Conservation (phyloP, 2,113 vertebrate species). For the Sterna hirundo region DNA sequence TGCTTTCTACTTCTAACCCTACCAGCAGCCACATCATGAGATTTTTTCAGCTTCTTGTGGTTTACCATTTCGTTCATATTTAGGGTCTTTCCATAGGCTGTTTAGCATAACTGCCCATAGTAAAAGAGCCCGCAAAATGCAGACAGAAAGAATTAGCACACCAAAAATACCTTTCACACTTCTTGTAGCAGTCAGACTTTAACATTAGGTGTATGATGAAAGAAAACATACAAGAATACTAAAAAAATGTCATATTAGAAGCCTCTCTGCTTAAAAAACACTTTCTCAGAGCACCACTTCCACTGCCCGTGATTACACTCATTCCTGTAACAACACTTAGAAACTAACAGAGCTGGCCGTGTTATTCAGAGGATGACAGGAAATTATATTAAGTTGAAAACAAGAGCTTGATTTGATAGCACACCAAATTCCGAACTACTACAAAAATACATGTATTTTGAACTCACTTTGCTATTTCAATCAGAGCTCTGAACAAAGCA, state of each 20-base stretch:
- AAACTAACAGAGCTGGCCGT: neutral
- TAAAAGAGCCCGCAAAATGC: neutral
- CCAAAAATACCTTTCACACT: neutral
- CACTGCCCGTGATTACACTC: neutral
- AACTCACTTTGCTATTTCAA: neutral
- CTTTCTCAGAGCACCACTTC: neutral
- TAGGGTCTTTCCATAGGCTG: neutral
- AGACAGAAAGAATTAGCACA: neutral
- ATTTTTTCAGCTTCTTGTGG: constrained; percentile 1
- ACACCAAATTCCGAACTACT: neutral
- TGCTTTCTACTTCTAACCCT: neutral
- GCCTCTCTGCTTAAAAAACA: neutral
- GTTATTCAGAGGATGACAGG: neutral
- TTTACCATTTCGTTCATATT: neutral
- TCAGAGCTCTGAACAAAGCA: neutral
- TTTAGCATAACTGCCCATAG: neutral
- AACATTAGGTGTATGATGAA: neutral
- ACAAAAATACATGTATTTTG: neutral
- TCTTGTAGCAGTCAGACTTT: neutral
- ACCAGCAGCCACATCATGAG: neutral
- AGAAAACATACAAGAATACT: neutral
- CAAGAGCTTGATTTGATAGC: neutral
- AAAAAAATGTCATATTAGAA: neutral
- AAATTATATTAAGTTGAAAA: neutral
- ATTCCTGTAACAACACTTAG: neutral